Evolutionary conservation across 2,113 vertebrate genomes (phyloP), one percentile per base, ranked within the genome.

Genomic region (Bambusicola thoracicus): DNA sequence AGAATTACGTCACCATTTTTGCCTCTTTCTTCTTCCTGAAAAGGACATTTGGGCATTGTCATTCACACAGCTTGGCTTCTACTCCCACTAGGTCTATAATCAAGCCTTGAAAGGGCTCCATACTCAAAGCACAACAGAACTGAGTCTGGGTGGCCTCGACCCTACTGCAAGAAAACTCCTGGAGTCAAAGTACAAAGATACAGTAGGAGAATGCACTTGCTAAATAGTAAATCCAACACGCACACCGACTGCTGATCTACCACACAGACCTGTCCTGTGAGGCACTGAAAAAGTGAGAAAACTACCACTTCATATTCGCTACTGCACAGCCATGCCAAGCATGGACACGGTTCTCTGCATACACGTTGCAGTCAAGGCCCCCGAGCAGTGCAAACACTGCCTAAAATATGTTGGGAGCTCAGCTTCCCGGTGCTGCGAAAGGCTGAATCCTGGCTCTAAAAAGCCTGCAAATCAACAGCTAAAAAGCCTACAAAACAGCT

Each of bases 271-370:
- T 81, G 61, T 44, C 10, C 49, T 56, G 49, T 1, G 2, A 81
- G 16, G 38, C 46, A 67, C 32, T 44, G 19, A 74, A 70, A 83
- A 81, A 58, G 22, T 1, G 6, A 44, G 21, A 88, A 25, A 83
- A 77, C 13, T 11, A 44, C 8, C 17, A 29, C 61, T 92, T 2
- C 63, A 25, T 27, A 40, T 16, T 19, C 70, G 44, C 27, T 25
- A 25, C 59, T 30, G 27, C 53, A 55, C 14, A 66, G 40, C 22
- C 25, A 36, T 4, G 8, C 43, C 62, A 72, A 76, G 27, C 51
- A 59, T 21, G 67, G 2, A 5, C 0, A 34, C 36, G 6, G 0
- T n/a, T 79, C 56, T 73, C 53, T 36, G 3, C 2, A 14, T 0
- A 4, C 34, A 59, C 0, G 2, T 4, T 17, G 44, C 24, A 61